Evolutionary conservation across 2,113 vertebrate species (phyloP), one percentile per base, ranked within the genome.

Genomic region (Petrocephalus zakoni): DNA sequence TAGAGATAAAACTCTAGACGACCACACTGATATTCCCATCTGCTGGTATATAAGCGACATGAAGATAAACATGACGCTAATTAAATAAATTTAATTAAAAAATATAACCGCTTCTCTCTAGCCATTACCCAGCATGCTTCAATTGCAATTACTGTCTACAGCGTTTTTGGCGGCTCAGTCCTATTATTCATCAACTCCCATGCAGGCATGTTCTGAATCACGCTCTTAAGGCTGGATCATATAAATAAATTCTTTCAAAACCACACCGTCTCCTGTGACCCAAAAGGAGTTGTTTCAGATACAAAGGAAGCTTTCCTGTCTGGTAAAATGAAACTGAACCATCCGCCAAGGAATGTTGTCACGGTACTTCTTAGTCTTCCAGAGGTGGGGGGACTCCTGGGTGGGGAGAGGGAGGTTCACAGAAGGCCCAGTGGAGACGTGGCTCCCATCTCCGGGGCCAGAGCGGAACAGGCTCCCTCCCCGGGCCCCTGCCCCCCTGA

Each of bases 161-260:
- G 68, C 11, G 1, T 6, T 75, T 75, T 29, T 17, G 68, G 82
- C 22, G 21, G n/a, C 47, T 46, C 21, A 51, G 51, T 29, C 46
- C 72, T 42, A 42, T 78, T 49, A 85, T n/a, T 5, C 82, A 49
- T 49, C 42, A 22, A 42, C 72, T 78, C 5, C 82, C 49, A 25
- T 85, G 82, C 49, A 52, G 22, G 22, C 49, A 49, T n/a, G 46
- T 52, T 49, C 47, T 52, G 46, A 85, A 52, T 78, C 34, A 21
- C n/a, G 4, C 82, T 84, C 22, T 51, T 42, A 78, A 25, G 37
- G 72, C 72, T 78, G 82, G 10, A 85, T 51, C 82, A 49, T 51
- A 85, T 51, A 85, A 85, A 85, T 49, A 51, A 19, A 78, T 49
- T 85, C 22, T 29, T 85, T 85, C 47, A 52, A 85, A 85, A 47